Conservation (phyloP, 2,888 invertebrate species). For the Acanthoscelides obtectus region DNA sequence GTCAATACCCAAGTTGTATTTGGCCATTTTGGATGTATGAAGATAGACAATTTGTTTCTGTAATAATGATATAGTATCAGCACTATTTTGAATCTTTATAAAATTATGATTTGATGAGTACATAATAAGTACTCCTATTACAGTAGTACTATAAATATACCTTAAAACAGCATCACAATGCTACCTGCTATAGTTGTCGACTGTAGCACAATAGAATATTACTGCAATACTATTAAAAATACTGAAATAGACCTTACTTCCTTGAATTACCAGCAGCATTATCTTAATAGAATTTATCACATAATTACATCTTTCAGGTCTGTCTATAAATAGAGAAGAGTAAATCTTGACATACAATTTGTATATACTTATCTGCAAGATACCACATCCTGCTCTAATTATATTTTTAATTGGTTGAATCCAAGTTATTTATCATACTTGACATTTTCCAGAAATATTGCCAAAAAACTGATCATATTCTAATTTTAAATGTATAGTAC, state of each 20-base stretch:
- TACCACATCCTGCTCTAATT: background rate
- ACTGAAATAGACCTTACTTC: background rate
- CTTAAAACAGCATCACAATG: background rate
- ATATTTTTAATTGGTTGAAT: background rate
- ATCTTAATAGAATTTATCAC: background rate
- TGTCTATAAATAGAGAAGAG: background rate
- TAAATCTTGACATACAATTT: background rate
- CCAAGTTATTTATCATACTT: background rate
- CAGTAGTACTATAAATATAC: background rate
- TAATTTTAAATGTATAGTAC: background rate
- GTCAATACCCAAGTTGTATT: slow-evolving; percentile 65
- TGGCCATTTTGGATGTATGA: slow-evolving; percentile 18
- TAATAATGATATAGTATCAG: background rate
- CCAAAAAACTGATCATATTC: background rate
- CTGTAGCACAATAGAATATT: background rate
- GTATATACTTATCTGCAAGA: background rate
- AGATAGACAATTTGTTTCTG: background rate
- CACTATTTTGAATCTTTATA: no score
- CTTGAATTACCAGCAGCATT: background rate
- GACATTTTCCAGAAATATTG: background rate
- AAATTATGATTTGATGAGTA: no score
- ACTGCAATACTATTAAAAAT: no score
- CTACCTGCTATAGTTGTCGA: no score
- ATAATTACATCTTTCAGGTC: background rate
- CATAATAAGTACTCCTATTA: no score